Base-by-base conservation (phyloP, 2,113 vertebrate genomes). In the Pangasianodon hypophthalmus region DNA sequence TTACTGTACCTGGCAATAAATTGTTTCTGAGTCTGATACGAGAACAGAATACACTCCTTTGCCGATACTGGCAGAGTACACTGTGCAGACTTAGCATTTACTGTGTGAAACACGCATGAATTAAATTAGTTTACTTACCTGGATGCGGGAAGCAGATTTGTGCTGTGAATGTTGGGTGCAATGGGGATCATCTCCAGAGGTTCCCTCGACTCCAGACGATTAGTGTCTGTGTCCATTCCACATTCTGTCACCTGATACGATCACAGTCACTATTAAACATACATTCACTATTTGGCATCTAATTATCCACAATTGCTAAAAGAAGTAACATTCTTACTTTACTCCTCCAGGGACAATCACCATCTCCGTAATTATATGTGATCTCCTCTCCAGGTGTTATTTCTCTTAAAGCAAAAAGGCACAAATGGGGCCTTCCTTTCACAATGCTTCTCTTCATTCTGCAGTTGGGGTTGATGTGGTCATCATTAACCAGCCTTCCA, bases 301-400 rank as follows among this genome's bases (percentile, higher is more conserved):
- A 84, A 60, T 58, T 84, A 60, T 84, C 32, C 19, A 82, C 54
- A 8, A 84, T 24, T 84, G 14, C 82, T 21, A 84, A 7, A 84
- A 41, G 7, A 48, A 26, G 32, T 60, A 60, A 84, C 18, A 24
- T 69, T 85, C 44, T 85, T 69, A 67, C 14, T 32, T 69, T 19
- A 56, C 2, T 56, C 48, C 82, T 79, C 32, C 71, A 87, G 41
- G 71, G 21, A 54, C 37, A 79, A 77, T 58, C 19, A 26, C 21
- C 21, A 75, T 37, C 48, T 44, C 69, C 71, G 77, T 87, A 87
- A 56, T 75, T 75, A 77, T 77, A 87, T 1, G 29, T 56, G 10
- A 77, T 77, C 32, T 87, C 67, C 64, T 87, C 85, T 87, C 71
- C 86, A 79, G 50, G 86, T 21, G 19, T 58, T 75, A 56, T 87